These are phyloP conservation scores for Cladopsammia gracilis DNA, from an alignment of 64 coral and sea anemone species.

Conservation along the genomic window DNA sequence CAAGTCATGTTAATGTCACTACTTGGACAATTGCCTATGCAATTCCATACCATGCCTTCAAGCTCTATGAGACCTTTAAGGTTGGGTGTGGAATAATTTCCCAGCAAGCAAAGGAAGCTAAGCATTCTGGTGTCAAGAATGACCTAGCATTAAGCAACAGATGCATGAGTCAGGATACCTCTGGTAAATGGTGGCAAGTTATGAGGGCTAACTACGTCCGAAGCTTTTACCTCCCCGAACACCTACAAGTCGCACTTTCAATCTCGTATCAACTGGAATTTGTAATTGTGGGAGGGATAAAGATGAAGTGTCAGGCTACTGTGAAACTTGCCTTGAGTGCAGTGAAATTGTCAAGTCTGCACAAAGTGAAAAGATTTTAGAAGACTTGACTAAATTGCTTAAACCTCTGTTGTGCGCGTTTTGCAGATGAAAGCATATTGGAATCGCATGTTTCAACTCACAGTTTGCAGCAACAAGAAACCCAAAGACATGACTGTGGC, in stretches of 20 bases:
- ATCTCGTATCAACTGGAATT: background rate
- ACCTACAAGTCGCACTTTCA: slow-evolving; percentile 60
- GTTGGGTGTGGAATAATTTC: slow-evolving; percentile 53
- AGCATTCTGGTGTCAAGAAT: slow-evolving; percentile 54
- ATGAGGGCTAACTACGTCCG: slow-evolving; percentile 61
- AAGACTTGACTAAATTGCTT: background rate
- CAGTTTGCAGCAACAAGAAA: background rate
- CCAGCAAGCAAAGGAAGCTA: slow-evolving; percentile 59
- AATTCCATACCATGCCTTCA: slow-evolving; percentile 60
- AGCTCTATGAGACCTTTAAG: slow-evolving; percentile 16
- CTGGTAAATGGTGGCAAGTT: slow-evolving; percentile 70
- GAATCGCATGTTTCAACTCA: slow-evolving; percentile 1
- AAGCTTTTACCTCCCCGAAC: slow-evolving; percentile 48
- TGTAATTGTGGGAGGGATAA: slow-evolving; percentile 56
- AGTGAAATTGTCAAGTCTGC: background rate
- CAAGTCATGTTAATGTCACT: slow-evolving; percentile 62
- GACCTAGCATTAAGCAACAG: slow-evolving; percentile 36
- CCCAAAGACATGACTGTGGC: slow-evolving; percentile 6
- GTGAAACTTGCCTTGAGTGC: background rate
- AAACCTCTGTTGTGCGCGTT: background rate
- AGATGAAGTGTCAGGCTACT: slow-evolving; percentile 13
- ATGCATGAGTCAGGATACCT: slow-evolving; percentile 6
- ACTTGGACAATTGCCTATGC: slow-evolving; percentile 69
- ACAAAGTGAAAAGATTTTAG: background rate
- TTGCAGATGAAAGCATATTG: slow-evolving; percentile 4